A percentile compares a stretch with the other conserved stretches of the same genome.
phyloP scores from a whole-genome alignment of 1,140 invertebrate genomes.

The Ptiloglossa arizonensis region DNA sequence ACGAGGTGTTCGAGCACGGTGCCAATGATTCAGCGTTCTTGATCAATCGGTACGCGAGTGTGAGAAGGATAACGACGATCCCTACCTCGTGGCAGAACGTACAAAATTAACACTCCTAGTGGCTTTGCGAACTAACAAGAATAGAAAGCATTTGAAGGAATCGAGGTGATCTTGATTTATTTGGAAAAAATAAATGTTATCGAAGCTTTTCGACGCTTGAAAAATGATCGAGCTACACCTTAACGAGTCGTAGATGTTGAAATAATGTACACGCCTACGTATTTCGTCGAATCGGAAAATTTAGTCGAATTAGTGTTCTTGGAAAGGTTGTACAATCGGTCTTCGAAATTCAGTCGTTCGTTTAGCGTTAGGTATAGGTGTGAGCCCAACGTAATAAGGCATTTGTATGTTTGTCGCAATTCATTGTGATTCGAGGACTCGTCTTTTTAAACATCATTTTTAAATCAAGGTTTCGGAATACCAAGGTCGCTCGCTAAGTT shows the following conservation, averaged over 20 bases:
- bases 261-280: neutral
- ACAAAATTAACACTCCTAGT: neutral
- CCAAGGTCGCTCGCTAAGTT: neutral
- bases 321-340: neutral
- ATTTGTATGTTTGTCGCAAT: conserved; percentile 37
- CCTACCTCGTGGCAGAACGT: neutral
- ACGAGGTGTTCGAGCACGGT: conserved; percentile 33
- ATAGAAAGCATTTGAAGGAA: no score
- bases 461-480: conserved; percentile 12
- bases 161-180: no score
- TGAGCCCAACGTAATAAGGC: conserved; percentile 20
- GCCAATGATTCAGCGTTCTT: conserved; percentile 55
- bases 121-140: no score
- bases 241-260: neutral
- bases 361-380: neutral
- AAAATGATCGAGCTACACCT: no score
- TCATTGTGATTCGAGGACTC: conserved; percentile 6
- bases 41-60: conserved; percentile 47
- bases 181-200: no score
- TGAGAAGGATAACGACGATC: neutral
- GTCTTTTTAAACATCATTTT: conserved; percentile 7
- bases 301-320: neutral
- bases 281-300: neutral
- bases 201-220: no score
- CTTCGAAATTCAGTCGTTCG: neutral